These are phyloP conservation scores for Diploscapter pachys DNA, from an alignment of 1,140 invertebrate genomes.

Conservation along the genomic window DNA sequence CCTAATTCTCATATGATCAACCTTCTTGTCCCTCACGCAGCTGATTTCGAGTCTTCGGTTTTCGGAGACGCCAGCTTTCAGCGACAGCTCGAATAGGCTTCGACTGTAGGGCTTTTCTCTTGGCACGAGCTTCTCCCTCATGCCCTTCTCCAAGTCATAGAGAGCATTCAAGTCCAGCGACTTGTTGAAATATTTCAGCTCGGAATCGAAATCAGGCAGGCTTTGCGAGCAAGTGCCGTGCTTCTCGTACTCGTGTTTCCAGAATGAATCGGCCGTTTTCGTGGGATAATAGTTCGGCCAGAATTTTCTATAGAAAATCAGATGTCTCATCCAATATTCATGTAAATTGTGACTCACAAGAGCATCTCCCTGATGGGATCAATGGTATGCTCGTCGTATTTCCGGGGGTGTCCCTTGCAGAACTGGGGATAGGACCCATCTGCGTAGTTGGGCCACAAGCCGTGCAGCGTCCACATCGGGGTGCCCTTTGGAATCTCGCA, in stretches of 20 bases:
- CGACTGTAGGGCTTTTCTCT: background rate
- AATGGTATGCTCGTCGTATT: constrained; percentile 23
- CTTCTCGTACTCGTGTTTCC: constrained; percentile 32
- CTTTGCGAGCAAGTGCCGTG: constrained; percentile 26
- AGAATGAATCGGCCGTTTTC: constrained; percentile 17
- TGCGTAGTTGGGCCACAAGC: constrained; percentile 23
- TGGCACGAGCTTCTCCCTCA: constrained; percentile 5
- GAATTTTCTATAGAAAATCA: background rate
- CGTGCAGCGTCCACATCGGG: constrained; percentile 24
- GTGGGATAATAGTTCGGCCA: constrained; percentile 24
- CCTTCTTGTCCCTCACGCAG: constrained; percentile 23
- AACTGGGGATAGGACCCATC: constrained; percentile 26
- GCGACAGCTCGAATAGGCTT: constrained; percentile 6
- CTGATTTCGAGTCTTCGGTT: constrained; percentile 11
- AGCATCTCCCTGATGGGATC: constrained; percentile 7
- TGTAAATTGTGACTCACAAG: too few species aligned
- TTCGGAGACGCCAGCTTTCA: constrained; percentile 5
- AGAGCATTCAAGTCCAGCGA: constrained; percentile 8
- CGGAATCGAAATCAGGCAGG: constrained; percentile 9
- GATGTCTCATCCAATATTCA: background rate
- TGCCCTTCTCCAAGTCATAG: constrained; percentile 2
- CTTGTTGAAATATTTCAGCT: constrained; percentile 24
- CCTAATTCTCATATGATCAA: background rate
- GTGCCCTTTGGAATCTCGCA: constrained; percentile 25
- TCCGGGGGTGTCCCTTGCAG: constrained; percentile 14